Base-by-base conservation (phyloP, 1,140 invertebrate genomes). In the Lordiphosa collinella region DNA sequence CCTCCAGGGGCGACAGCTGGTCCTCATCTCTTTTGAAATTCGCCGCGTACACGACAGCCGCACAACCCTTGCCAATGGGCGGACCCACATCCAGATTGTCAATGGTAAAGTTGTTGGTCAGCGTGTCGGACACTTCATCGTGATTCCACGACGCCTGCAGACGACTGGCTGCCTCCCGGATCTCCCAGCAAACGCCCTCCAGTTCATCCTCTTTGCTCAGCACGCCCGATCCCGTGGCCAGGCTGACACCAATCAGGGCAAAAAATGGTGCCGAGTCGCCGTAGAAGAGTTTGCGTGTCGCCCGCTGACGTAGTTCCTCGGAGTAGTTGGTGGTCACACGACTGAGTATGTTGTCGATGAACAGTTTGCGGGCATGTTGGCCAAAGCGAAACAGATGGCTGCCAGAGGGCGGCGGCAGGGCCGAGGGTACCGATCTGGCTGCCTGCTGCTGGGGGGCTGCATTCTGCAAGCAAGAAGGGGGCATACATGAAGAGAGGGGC, bases 121-220 rank as follows among this genome's bases (percentile, higher is more conserved):
- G 64, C 32, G 72, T 59, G 2, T 87, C 85, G 63, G 91, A 88
- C 22, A 91, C 57, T 2, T 86, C 86, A 48, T 90, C 88, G 60
- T 92, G 91, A 63, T 92, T 91, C 86, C 90, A 90, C 40, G 91
- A 91, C 78, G 90, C 91, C 79, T 93, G 91, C 53, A 93, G 89
- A 70, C 93, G 92, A 10, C 90, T 91, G 10, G 94, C 90, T 25
- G 93, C 92, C 87, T 94, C 92, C 89, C 93, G 89, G 49, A 96
- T 95, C 90, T 95, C 94, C 91, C 92, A 93, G 67, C 94, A 95
- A 9, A 95, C 90, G 31, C 92, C 92, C 89, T 96, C 94, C 3
- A 95, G 78, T 89, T 96, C 93, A 85, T 95, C 93, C 58, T 95
- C 93, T 73, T 94, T 94, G 2, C 93, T 95, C n/a, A 96, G 87